A percentile compares a stretch with the other conserved stretches of the same genome.
Evolutionary conservation across 2,797 vertebrate species (phyloP).

Genomic region (Channa striata): DNA sequence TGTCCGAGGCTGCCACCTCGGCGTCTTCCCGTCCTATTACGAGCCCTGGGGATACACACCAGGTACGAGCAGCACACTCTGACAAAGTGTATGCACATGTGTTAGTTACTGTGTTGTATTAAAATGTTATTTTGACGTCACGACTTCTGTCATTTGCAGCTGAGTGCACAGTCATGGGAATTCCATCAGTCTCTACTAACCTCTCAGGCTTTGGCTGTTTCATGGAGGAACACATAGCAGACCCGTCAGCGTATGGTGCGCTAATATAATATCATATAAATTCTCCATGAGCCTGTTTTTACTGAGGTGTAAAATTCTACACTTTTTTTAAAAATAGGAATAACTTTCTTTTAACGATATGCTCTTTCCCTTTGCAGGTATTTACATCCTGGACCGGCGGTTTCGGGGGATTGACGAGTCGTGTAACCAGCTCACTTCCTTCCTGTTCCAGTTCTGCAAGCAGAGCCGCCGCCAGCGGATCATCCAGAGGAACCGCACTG

Average conservation of each 20-base stretch:
- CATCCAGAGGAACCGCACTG: slow-evolving; percentile 95
- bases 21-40: slow-evolving; percentile 96
- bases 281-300: background rate
- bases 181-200: slow-evolving; percentile 95
- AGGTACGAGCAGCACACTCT: slow-evolving; percentile 58
- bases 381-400: slow-evolving; percentile 94
- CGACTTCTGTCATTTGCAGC: slow-evolving; percentile 76
- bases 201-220: slow-evolving; percentile 97
- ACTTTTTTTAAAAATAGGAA: background rate
- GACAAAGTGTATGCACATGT: background rate
- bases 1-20: slow-evolving; percentile 94
- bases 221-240: slow-evolving; percentile 97
- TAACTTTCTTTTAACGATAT: background rate
- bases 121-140: background rate
- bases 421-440: slow-evolving; percentile 95
- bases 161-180: slow-evolving; percentile 98
- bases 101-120: background rate
- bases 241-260: slow-evolving; percentile 92
- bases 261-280: background rate
- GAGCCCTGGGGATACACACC: slow-evolving; percentile 98
- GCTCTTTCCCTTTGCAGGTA: slow-evolving; percentile 80
- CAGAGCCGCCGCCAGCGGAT: slow-evolving; percentile 94
- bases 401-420: slow-evolving; percentile 92
- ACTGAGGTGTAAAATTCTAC: background rate
- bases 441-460: slow-evolving; percentile 95